Evolutionary conservation across 2,797 vertebrate species (phyloP), one percentile per base, ranked within the genome.

Genomic region (Mormyrus proboscirostris): DNA sequence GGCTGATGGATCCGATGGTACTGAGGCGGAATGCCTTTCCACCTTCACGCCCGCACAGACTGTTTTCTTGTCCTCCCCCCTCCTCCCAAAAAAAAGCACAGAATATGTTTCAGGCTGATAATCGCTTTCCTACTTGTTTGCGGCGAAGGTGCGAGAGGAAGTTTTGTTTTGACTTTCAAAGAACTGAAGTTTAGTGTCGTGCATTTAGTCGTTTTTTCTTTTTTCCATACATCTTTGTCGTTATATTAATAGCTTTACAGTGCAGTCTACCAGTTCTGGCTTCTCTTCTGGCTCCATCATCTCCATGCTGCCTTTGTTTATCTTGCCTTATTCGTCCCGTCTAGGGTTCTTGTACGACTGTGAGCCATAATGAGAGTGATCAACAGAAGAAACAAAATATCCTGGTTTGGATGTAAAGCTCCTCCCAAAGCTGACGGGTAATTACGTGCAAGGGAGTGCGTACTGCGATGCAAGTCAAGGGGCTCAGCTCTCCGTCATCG

Each of bases 361-460:
- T 38, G n/a, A 49, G 41, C 44, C 51, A 25, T 16, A 73, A n/a
- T 86, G 83, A n/a, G 65, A 83, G 79, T 90, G 7, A n/a, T 47
- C 89, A 25, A 47, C 79, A 22, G 16, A 57, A 51, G 4, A 41
- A 53, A 41, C 57, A 19, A 12, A 62, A 53, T 19, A 41, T 44
- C 33, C 8, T 49, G 69, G 29, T 44, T 22, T 50, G 12, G 62
- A 7, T 76, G 33, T 49, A 9, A 51, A 50, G 33, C 47, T 53
- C 41, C 12, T 84, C 90, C 82, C 25, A 41, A 49, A 25, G 19
- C 50, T 86, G 90, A 90, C 85, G 88, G 92, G 92, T 93, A 91
- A 93, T 89, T 92, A 90, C 65, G 87, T 90, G 88, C 91, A 92
- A 90, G 90, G 89, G 65, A 79, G 47, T 0, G 90, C 89, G 90